These are phyloP conservation scores for Cantharis lateralis DNA, from an alignment of 2,888 invertebrate species.

Conservation along the genomic window DNA sequence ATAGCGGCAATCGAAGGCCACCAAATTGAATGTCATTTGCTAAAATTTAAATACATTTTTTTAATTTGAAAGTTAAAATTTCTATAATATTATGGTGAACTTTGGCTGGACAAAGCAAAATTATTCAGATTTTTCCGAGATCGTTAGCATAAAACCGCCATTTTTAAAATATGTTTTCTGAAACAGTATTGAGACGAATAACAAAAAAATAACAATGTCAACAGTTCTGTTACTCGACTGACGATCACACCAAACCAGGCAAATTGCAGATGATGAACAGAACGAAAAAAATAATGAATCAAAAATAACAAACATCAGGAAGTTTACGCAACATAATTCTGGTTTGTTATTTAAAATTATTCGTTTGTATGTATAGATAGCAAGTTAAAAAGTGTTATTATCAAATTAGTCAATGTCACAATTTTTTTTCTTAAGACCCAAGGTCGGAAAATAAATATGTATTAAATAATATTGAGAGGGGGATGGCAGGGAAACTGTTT, in stretches of 20 bases:
- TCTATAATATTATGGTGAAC: background rate
- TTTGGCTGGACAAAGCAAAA: background rate
- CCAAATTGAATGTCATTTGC: background rate
- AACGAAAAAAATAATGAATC: too few relatives aligned
- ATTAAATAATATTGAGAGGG: background rate
- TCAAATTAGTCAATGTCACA: conserved; percentile 1
- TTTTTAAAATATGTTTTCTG: too few relatives aligned
- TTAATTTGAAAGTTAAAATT: background rate
- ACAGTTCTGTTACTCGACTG: too few relatives aligned
- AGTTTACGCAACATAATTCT: background rate
- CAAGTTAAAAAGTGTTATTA: background rate
- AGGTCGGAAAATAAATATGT: background rate
- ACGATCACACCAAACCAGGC: too few relatives aligned
- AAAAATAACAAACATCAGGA: background rate
- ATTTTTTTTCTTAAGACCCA: background rate
- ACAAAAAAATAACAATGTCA: too few relatives aligned
- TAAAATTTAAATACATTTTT: background rate
- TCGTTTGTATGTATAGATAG: background rate
- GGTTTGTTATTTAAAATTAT: background rate
- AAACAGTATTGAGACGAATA: too few relatives aligned
- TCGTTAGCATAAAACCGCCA: too few relatives aligned
- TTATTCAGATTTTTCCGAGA: background rate
- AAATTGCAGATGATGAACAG: too few relatives aligned
- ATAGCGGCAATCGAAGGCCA: background rate
- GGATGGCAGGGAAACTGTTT: background rate